These are phyloP conservation scores for Fringilla coelebs DNA, from an alignment of 2,797 vertebrate species.

Conservation along the genomic window DNA sequence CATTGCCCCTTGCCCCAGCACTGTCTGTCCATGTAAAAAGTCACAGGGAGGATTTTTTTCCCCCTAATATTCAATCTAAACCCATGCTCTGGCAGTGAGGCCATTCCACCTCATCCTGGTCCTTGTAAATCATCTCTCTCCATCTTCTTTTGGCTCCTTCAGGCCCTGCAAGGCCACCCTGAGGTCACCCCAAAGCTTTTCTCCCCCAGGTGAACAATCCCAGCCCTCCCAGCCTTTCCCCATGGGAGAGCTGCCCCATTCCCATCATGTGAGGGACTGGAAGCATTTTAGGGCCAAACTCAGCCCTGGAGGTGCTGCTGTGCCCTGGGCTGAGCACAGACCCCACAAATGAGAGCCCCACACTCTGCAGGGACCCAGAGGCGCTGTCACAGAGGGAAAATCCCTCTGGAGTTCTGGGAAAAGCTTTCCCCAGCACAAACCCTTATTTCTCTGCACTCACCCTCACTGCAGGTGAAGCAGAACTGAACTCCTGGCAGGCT, in stretches of 20 bases:
- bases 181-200: not conserved
- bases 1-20: not conserved
- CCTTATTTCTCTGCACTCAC: not conserved
- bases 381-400: not conserved
- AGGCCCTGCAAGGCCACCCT: not conserved
- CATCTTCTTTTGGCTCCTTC: not conserved
- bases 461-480: not conserved
- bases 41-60: not conserved
- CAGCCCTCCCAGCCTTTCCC: not conserved
- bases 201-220: not conserved
- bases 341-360: not conserved
- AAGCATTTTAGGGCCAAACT: not conserved
- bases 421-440: not conserved
- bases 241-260: not conserved
- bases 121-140: not conserved
- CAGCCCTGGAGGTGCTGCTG: not conserved
- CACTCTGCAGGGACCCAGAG: not conserved
- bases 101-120: not conserved
- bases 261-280: accelerated
- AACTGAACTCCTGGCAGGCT: not conserved
- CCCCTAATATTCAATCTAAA: not conserved
- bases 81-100: not conserved
- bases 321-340: not conserved
- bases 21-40: not conserved
- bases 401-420: not conserved